These are phyloP conservation scores for Stichodactyla mertensii DNA, from an alignment of 64 coral and sea anemone species.

Conservation along the genomic window DNA sequence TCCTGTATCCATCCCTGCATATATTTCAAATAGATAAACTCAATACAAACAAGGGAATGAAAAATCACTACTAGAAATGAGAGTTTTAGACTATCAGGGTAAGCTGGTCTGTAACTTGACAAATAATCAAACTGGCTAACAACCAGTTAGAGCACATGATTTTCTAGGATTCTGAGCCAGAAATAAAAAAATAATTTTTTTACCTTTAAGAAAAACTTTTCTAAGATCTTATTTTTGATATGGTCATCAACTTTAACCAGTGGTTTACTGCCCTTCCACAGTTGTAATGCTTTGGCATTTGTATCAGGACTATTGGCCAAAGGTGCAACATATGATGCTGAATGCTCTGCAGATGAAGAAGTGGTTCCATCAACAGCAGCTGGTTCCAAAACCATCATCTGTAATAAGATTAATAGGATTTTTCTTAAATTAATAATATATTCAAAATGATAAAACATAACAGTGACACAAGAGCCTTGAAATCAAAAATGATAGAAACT, in stretches of 20 bases:
- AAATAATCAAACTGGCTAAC: no score
- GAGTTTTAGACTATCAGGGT: no score
- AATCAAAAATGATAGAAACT: no score
- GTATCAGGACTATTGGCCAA: not conserved
- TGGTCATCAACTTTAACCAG: not conserved
- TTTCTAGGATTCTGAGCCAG: not conserved
- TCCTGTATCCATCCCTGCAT: no score
- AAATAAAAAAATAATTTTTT: not conserved
- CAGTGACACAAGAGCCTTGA: no score
- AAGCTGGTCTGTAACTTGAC: no score
- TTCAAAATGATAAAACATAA: no score
- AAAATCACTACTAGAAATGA: no score
- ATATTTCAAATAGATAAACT: no score
- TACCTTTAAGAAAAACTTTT: constrained; percentile 8
- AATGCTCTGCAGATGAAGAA: not conserved
- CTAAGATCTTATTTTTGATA: not conserved
- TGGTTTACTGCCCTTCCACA: not conserved
- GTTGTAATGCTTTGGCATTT: not conserved
- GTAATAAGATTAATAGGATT: not conserved
- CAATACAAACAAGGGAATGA: no score
- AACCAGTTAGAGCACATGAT: no score
- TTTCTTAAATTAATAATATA: not conserved
- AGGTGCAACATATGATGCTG: not conserved
- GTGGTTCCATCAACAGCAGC: not conserved
- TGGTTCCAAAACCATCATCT: not conserved